phyloP scores from a whole-genome alignment of 2,888 invertebrate species.

The Magallana nippona region DNA sequence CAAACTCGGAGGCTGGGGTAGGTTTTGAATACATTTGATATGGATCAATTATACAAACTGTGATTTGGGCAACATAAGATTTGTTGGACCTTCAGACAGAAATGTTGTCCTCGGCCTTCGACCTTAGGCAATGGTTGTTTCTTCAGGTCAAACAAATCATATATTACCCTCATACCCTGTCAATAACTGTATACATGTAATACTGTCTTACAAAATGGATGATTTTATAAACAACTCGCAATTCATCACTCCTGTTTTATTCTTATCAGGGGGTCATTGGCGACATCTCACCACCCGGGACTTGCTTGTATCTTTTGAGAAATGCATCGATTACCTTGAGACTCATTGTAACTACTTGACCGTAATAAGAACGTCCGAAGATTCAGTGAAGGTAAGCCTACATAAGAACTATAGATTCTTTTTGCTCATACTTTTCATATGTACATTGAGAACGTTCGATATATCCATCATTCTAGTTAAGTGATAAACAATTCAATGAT shows the following conservation, averaged over 20 bases:
- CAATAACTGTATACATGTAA: no score
- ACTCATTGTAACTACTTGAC: background rate
- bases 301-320: conserved; percentile 57
- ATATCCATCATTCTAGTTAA: no score
- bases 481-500: no score
- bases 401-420: background rate
- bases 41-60: background rate
- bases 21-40: background rate
- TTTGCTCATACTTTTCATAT: background rate
- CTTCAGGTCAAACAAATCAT: no score
- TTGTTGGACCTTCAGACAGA: no score
- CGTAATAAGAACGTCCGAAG: background rate
- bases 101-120: no score
- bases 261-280: conserved; percentile 50
- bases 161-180: no score
- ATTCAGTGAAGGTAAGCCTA: background rate
- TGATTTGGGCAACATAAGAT: background rate
- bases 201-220: background rate
- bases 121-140: no score
- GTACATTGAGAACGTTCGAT: background rate
- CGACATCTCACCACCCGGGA: conserved; percentile 55
- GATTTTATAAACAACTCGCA: background rate
- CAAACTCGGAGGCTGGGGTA: conserved; percentile 38
- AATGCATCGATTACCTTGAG: conserved; percentile 47
- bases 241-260: no score